These are phyloP conservation scores for Dendroctonus ponderosae DNA, from an alignment of 1,140 invertebrate species.

Conservation along the genomic window DNA sequence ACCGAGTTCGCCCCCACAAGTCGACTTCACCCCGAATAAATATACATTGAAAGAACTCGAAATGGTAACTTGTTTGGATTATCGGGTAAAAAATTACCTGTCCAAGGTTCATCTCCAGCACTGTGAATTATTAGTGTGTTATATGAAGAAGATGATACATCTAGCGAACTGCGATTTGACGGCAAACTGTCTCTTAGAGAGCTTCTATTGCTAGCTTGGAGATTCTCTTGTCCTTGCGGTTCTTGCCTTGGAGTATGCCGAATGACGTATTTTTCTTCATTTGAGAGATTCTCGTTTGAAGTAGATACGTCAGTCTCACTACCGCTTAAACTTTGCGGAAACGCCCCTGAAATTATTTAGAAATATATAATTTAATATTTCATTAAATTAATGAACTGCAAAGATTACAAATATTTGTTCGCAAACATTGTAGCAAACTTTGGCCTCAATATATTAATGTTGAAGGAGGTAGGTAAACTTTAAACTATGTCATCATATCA, in stretches of 20 bases:
- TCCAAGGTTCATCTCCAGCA: conserved; percentile 68
- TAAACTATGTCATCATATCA: background rate
- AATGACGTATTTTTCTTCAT: conserved; percentile 81
- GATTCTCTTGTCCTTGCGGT: conserved; percentile 87
- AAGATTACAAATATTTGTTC: background rate
- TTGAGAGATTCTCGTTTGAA: conserved; percentile 85
- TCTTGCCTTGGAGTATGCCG: conserved; percentile 82
- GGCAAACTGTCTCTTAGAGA: conserved; percentile 69
- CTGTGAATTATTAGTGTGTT: conserved; percentile 80
- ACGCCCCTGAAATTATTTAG: conserved; percentile 41
- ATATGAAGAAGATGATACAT: conserved; percentile 74
- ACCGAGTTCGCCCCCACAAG: no score
- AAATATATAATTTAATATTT: background rate
- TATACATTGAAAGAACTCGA: no score
- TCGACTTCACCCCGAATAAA: no score
- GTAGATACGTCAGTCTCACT: conserved; percentile 90
- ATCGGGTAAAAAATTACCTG: conserved; percentile 50
- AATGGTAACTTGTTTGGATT: no score
- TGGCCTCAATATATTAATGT: background rate
- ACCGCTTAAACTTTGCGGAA: conserved; percentile 74
- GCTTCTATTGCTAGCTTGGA: conserved; percentile 65
- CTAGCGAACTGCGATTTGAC: conserved; percentile 70
- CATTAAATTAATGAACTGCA: background rate
- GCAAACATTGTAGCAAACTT: background rate
- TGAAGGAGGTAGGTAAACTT: background rate